These are phyloP conservation scores for Catharus minimus DNA, from an alignment of 2,113 vertebrate species.

Conservation along the genomic window DNA sequence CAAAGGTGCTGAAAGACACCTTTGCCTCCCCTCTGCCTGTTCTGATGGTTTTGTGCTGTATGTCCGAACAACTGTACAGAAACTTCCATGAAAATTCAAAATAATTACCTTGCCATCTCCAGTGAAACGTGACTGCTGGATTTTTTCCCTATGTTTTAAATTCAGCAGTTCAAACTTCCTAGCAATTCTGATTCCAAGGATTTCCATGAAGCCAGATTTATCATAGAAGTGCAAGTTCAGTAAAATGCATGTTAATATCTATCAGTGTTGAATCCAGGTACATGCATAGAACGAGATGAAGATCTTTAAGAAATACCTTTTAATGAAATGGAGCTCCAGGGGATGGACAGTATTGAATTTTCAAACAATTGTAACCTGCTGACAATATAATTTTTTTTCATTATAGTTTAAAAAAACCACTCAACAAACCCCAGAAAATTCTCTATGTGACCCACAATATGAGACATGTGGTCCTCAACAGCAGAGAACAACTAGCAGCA, in stretches of 20 bases:
- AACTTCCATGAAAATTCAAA: neutral
- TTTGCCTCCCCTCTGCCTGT: neutral
- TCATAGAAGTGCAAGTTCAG: neutral
- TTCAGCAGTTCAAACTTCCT: neutral
- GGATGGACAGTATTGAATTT: neutral
- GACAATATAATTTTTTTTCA: neutral
- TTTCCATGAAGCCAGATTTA: neutral
- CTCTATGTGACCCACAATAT: conserved; percentile 10
- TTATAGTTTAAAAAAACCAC: neutral
- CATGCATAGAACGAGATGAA: neutral
- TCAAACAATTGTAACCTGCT: neutral
- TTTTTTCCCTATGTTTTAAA: neutral
- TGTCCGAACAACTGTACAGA: neutral
- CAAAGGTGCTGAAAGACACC: neutral
- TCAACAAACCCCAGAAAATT: neutral
- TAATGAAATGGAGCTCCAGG: neutral
- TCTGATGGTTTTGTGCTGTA: neutral
- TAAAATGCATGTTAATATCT: neutral
- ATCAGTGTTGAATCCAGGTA: neutral
- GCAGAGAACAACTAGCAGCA: conserved; percentile 60
- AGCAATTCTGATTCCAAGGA: neutral
- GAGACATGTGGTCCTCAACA: conserved; percentile 68
- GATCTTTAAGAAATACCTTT: neutral
- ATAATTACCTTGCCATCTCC: neutral
- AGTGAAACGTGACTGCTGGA: neutral